Evolutionary conservation across 2,797 vertebrate species (phyloP), one percentile per base, ranked within the genome.

Genomic region (Hoplostethus atlanticus): DNA sequence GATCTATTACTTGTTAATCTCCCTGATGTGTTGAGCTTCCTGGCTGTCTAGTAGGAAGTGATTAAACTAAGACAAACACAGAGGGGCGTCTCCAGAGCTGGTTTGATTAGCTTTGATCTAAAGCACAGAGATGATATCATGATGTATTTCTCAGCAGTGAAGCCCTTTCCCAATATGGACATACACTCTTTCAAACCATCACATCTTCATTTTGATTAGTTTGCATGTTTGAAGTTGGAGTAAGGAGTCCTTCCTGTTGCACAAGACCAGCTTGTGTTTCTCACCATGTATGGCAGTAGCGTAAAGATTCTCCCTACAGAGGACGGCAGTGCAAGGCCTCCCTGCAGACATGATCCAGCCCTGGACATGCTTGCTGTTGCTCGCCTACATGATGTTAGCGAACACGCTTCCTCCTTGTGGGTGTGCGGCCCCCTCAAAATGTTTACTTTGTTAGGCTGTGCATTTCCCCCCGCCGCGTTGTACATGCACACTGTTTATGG

Each of bases 401-500:
- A 47, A 16, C 44, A 47, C 44, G 44, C 15, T 47, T 1, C 9
- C 38, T 10, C 38, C 6, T 8, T 5, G 56, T 68, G 68, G 28
- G 47, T 17, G 55, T 25, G 34, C 38, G 17, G 57, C 15, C 25
- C 25, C 57, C 40, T 52, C 15, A 50, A 11, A 64, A 28, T 82
- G 81, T 87, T 89, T 79, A 74, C 75, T 54, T 64, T 66, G 28
- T 54, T 60, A 46, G 51, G 61, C 44, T 8, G 17, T 66, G 25
- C n/a, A 59, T 17, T 78, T 68, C 47, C 48, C 34, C 31, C 4
- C 0, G 3, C 21, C 21, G 17, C 25, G 0, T 54, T 28, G 31
- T 46, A 61, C 46, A 31, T 53, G 12, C 25, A 48, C 17, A 38
- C 55, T 71, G 58, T 77, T 82, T 64, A 63, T 68, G 57, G 25